phyloP scores from a whole-genome alignment of 2,113 vertebrate species.

The Brachirus orientalis region DNA sequence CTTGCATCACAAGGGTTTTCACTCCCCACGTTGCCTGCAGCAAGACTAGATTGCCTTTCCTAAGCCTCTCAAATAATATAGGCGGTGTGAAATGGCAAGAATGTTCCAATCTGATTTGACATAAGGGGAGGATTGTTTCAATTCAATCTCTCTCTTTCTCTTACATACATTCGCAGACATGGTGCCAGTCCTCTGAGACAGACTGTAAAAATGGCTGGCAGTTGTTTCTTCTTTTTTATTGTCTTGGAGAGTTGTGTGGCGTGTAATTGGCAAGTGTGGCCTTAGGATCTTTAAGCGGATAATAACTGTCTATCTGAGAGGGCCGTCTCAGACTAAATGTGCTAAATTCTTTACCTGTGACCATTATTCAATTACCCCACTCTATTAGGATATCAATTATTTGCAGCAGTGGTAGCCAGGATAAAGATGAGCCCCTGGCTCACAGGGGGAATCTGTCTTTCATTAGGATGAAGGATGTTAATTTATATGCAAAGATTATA shows the following conservation, averaged over 20 bases:
- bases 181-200: constrained; percentile 44
- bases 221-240: constrained; percentile 41
- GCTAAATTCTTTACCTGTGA: constrained; percentile 74
- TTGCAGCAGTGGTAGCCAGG: constrained; percentile 19
- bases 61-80: constrained; percentile 51
- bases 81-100: constrained; percentile 76
- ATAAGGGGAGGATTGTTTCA: constrained; percentile 75
- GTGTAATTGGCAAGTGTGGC: constrained; percentile 68
- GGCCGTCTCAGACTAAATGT: constrained; percentile 51
- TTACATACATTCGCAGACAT: constrained; percentile 2
- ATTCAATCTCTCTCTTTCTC: constrained; percentile 49
- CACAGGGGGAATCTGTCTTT: constrained; percentile 14
- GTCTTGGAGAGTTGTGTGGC: constrained; percentile 55
- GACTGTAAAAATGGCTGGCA: constrained; percentile 47
- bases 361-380: constrained; percentile 67
- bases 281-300: constrained; percentile 67
- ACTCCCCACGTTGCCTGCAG: constrained; percentile 57
- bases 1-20: constrained; percentile 41
- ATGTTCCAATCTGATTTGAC: constrained; percentile 77
- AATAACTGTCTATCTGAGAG: constrained; percentile 61
- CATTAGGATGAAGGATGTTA: constrained; percentile 8
- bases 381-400: constrained; percentile 57
- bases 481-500: not conserved
- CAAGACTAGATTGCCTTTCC: constrained; percentile 68
- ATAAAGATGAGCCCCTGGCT: constrained; percentile 29